These are phyloP conservation scores for Brenthis ino DNA, from an alignment of 2,888 invertebrate species.

Conservation along the genomic window DNA sequence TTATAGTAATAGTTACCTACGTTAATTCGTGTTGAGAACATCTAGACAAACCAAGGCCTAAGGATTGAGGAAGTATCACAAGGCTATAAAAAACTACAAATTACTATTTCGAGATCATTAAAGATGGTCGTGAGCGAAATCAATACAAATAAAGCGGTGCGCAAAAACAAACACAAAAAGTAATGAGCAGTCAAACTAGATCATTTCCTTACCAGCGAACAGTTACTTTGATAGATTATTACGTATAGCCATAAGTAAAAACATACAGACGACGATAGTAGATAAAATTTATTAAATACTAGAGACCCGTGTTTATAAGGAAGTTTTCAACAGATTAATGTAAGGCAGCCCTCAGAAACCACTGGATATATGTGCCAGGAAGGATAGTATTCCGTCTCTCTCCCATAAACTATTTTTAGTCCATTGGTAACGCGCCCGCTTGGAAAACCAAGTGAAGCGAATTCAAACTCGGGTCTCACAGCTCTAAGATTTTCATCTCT, in stretches of 20 bases:
- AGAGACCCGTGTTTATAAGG: neutral
- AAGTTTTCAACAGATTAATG: no score
- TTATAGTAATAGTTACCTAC: slow-evolving; percentile 48
- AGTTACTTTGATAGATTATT: slow-evolving; percentile 51
- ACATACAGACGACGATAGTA: neutral
- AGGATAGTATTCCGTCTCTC: no score
- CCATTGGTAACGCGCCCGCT: no score
- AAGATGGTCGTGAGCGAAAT: slow-evolving; percentile 57
- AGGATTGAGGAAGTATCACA: slow-evolving; percentile 68
- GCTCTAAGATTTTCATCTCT: no score
- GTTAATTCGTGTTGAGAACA: slow-evolving; percentile 54
- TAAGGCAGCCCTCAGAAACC: no score
- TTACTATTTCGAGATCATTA: slow-evolving; percentile 68
- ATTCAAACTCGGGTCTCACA: no score
- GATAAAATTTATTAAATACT: neutral
- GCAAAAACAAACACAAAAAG: slow-evolving; percentile 41
- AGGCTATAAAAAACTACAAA: slow-evolving; percentile 62
- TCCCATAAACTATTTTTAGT: no score
- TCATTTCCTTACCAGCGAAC: slow-evolving; percentile 63
- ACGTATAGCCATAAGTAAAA: neutral
- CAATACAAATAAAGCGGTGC: slow-evolving; percentile 52
- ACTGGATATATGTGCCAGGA: no score
- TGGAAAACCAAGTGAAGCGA: no score
- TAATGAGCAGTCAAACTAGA: slow-evolving; percentile 56
- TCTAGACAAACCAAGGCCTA: slow-evolving; percentile 73